phyloP scores from a whole-genome alignment of 2,888 invertebrate genomes.

The Pegoplata infirma region DNA sequence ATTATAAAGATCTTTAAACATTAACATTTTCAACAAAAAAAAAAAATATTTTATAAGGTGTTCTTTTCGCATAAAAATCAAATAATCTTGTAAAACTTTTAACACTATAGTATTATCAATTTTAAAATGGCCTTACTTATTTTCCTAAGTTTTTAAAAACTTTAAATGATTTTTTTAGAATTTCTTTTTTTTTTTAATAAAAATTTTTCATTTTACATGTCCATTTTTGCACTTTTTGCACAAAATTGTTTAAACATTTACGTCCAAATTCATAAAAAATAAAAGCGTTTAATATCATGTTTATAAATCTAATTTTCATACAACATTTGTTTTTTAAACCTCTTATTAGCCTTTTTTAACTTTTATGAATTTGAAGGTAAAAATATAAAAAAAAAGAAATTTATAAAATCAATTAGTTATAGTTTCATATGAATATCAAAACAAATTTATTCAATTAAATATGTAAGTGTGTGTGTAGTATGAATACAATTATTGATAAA shows the following conservation, averaged over 20 bases:
- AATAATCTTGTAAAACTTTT: slow-evolving; percentile 28
- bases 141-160: slow-evolving; percentile 45
- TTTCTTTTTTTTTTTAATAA: not conserved
- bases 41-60: not conserved
- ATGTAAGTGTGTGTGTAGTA: slow-evolving; percentile 1
- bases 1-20: slow-evolving; percentile 44
- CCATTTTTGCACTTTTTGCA: slow-evolving; percentile 28
- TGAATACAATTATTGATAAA: slow-evolving; percentile 24
- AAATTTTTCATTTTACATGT: slow-evolving; percentile 3
- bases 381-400: not conserved
- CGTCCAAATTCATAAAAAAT: too few species aligned
- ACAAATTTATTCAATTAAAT: slow-evolving; percentile 26
- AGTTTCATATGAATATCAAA: slow-evolving; percentile 28
- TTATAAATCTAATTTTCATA: too few species aligned
- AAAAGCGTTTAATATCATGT: too few species aligned
- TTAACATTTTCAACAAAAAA: not conserved
- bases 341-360: too few species aligned
- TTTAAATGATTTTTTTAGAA: slow-evolving; percentile 30
- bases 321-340: too few species aligned
- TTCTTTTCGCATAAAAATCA: slow-evolving; percentile 5
- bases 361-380: too few species aligned
- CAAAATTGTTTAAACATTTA: slow-evolving; percentile 9
- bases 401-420: slow-evolving; percentile 38
- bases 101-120: slow-evolving; percentile 47
- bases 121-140: slow-evolving; percentile 55